Conservation (phyloP, 2,888 invertebrate species). For the Bruchidius siliquastri region DNA sequence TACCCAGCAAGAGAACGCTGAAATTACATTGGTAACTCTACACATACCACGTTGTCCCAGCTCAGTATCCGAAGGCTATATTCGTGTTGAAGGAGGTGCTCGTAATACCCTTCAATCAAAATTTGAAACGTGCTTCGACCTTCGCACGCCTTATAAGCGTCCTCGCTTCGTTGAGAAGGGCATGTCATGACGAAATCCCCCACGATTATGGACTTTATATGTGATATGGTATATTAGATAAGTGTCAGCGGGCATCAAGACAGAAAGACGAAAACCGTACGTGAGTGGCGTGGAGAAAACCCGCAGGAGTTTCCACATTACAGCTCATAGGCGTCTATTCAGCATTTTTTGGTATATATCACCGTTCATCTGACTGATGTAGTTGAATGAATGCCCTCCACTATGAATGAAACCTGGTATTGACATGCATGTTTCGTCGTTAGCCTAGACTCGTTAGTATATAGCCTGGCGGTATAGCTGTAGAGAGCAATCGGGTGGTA, state of each 20-base stretch:
- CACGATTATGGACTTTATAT: conserved; percentile 36
- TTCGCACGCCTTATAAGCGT: not conserved
- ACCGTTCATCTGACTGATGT: no score
- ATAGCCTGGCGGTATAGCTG: no score
- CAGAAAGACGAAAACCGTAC: conserved; percentile 33
- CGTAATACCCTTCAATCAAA: not conserved
- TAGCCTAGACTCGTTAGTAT: no score
- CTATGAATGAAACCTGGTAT: no score
- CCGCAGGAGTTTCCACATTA: not conserved
- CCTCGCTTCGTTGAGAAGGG: conserved; percentile 12
- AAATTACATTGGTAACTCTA: not conserved
- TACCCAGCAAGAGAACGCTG: no score
- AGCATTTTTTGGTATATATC: no score
- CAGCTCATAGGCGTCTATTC: not conserved
- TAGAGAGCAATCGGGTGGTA: no score
- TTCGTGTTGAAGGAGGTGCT: not conserved
- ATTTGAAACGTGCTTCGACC: not conserved
- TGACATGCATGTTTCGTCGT: no score
- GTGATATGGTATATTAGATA: conserved; percentile 39
- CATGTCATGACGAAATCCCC: conserved; percentile 31
- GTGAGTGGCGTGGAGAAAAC: conserved; percentile 31
- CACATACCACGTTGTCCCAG: not conserved
- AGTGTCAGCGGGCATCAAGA: conserved; percentile 37
- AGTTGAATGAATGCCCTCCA: no score
- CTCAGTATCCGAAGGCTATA: not conserved